Percentiles rank a stretch among this genome's conserved stretches.
Evolutionary conservation across 1,140 invertebrate genomes (phyloP).

Genomic region (Gonioctena quinquepunctata): DNA sequence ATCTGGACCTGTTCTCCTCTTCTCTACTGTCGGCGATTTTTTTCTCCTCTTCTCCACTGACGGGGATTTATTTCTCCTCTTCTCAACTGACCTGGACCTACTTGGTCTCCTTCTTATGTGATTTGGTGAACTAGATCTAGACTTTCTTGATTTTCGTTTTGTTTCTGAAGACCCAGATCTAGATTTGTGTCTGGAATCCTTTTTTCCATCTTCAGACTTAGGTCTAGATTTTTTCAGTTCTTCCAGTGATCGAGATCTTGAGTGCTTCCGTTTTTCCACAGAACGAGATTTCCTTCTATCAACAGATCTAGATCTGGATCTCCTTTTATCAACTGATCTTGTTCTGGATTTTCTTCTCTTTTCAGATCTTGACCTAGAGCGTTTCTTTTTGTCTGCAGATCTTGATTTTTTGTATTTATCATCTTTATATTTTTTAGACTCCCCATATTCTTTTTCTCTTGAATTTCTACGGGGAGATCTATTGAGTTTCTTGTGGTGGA

Average conservation of each 20-base stretch:
- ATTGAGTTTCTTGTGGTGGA: not conserved
- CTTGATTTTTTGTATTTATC: slow-evolving; percentile 20
- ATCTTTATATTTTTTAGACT: slow-evolving; percentile 20
- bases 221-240: slow-evolving; percentile 19
- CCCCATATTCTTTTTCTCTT: slow-evolving; percentile 22
- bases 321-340: slow-evolving; percentile 21
- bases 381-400: slow-evolving; percentile 14
- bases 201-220: slow-evolving; percentile 21
- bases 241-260: slow-evolving; percentile 21
- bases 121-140: slow-evolving; percentile 8
- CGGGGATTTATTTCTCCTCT: slow-evolving; percentile 18
- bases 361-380: slow-evolving; percentile 1
- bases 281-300: slow-evolving; percentile 19
- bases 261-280: slow-evolving; percentile 22
- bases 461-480: slow-evolving; percentile 20
- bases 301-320: not conserved
- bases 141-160: slow-evolving; percentile 10
- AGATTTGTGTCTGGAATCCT: slow-evolving; percentile 6
- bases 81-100: slow-evolving; percentile 9
- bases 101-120: not conserved
- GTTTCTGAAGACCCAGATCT: slow-evolving; percentile 12
- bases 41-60: slow-evolving; percentile 6
- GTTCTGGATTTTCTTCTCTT: slow-evolving; percentile 16
- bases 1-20: not conserved
- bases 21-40: slow-evolving; percentile 1